Base-by-base conservation (phyloP, 1,140 invertebrate genomes). In the Muscidifurax raptorellus region DNA sequence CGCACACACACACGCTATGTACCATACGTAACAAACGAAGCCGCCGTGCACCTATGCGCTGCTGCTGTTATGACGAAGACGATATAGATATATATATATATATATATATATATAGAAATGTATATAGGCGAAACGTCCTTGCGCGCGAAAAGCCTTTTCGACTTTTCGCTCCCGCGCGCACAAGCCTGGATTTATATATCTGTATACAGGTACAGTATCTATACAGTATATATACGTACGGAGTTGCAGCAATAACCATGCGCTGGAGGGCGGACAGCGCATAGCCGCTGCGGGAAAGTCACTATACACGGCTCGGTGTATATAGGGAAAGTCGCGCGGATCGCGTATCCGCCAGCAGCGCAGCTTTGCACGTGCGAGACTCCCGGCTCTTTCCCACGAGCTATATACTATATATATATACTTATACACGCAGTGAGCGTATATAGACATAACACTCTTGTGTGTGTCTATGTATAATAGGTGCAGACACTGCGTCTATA, bases 261-360 rank as follows among this genome's bases (percentile, higher is more conserved):
- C 52, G 69, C 80, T 82, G 72, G 81, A 82, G 71, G 80, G 80
- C 81, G 81, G 59, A 75, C 74, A 67, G 36, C 72, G 30, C 28
- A 28, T 30, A 15, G 66, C 66, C 30, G n/a, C 9, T 52, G 6
- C 59, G 82, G 82, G 75, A 83, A 83, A 83, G 82, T 78, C 64
- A 36, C 75, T 28, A 4, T 15, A 32, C 40, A 52, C 64, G 59
- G 30, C 28, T 13, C 22, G n/a, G 27, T 64, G 74, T 75, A n/a
- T n/a, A n/a, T n/a, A 66, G 75, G 64, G 36, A 66, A 71, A 71
- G 74, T 77, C 72, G 72, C 72, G 72, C 9, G 82, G 64, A 83
- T 69, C 82, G 82, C 64, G 82, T 78, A 83, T 83, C 82, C 82
- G 75, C 71, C 28, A 75, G 32, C 79, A 80, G 66, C 40, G 44